Evolutionary conservation across 2,888 invertebrate genomes (phyloP).

Genomic region (Conus canariensis): DNA sequence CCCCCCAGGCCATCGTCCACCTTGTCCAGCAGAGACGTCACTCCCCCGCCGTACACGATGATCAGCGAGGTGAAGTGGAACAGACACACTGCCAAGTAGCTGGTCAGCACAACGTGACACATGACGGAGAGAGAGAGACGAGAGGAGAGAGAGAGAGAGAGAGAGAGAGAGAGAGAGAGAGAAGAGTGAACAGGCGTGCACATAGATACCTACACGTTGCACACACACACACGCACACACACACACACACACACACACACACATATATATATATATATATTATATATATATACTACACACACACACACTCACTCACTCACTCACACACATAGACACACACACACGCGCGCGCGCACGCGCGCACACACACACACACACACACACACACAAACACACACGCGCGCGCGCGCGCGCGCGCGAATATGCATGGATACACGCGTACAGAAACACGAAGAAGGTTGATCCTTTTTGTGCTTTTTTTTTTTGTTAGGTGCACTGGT

Average conservation of each 20-base stretch:
- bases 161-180: neutral
- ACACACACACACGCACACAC: too few species aligned
- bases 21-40: constrained; percentile 22
- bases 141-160: neutral
- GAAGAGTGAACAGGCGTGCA: neutral
- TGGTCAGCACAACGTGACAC: neutral
- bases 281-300: too few species aligned
- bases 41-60: constrained; percentile 46
- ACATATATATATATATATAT: too few species aligned
- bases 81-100: constrained; percentile 45
- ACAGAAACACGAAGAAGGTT: neutral
- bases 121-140: neutral
- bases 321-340: too few species aligned
- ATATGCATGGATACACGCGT: neutral
- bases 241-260: too few species aligned
- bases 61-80: constrained; percentile 46
- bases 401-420: neutral
- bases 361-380: neutral
- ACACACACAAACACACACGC: neutral
- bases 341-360: too few species aligned
- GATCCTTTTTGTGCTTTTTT: too few species aligned
- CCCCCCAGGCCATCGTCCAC: neutral
- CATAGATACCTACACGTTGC: too few species aligned
- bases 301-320: too few species aligned
- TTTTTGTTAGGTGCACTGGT: too few species aligned